Evolutionary conservation across 2,888 invertebrate species (phyloP), one percentile per base, ranked within the genome.

Genomic region (Bimastos eiseni): DNA sequence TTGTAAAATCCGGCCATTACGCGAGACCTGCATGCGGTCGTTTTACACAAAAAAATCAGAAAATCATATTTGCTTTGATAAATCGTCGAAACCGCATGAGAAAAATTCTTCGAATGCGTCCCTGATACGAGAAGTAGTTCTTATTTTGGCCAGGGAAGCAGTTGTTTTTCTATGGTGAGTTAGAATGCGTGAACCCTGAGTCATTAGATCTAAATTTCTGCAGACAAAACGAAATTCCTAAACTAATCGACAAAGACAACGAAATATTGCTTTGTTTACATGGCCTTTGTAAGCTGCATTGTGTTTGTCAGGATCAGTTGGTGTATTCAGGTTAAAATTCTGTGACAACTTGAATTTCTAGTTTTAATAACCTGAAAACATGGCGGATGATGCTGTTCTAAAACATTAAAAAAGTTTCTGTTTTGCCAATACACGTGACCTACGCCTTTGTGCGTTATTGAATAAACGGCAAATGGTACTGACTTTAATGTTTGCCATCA

Each of bases 1-100:
- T 34, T 36, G 86, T 86, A 86, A 37, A 86, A 24, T 86, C 86
- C 86, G 86, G 86, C 86, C 86, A 86, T 86, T 86, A 86, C 86
- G 86, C 86, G 86, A 86, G 34, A 70, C 21, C 86, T 86, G 86
- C 86, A 86, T 86, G 86, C 86, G 34, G 86, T 86, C 37, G 34
- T 86, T 36, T 86, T 86, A n/a, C 70, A 70, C 70, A 70, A 70
- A 70, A 70, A n/a, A 70, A n/a, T 70, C 70, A n/a, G 70, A 70
- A 70, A 70, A n/a, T 70, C n/a, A n/a, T 70, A n/a, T 70, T 70
- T 70, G n/a, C n/a, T 70, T 70, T 70, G 70, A 8, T 70, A 70
- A 70, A 70, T 70, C 70, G 70, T 70, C 70, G 70, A 70, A n/a
- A 70, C 30, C 70, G 70, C 70, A 3, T 30, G 70, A 70, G 8